phyloP scores from a whole-genome alignment of 2,888 invertebrate species.

The Malacosoma neustria region DNA sequence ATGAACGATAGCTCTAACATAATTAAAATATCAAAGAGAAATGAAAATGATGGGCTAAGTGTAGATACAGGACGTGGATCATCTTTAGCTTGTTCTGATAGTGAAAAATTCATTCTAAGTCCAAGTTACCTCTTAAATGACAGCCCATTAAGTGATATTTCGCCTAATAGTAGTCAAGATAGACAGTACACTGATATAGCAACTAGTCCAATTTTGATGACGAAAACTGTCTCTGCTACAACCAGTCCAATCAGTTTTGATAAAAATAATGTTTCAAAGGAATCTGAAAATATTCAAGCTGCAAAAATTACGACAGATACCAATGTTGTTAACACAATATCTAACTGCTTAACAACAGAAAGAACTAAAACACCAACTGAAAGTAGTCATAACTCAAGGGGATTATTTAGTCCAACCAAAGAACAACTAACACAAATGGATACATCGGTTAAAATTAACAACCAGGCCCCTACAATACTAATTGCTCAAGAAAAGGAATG shows the following conservation, averaged over 20 bases:
- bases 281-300: neutral
- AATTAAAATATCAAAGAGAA: slow-evolving; percentile 7
- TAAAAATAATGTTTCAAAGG: neutral
- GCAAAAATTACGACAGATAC: neutral
- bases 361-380: slow-evolving; percentile 8
- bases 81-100: slow-evolving; percentile 48
- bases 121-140: slow-evolving; percentile 37
- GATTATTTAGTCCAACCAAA: neutral
- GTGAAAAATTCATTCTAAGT: slow-evolving; percentile 44
- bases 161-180: slow-evolving; percentile 17
- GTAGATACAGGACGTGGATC: slow-evolving; percentile 59
- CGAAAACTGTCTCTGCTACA: slow-evolving; percentile 12
- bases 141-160: slow-evolving; percentile 24
- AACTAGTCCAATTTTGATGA: slow-evolving; percentile 22
- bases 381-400: neutral
- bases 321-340: neutral
- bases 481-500: slow-evolving; percentile 26
- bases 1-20: neutral
- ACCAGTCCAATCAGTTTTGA: slow-evolving; percentile 9
- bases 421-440: neutral
- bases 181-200: slow-evolving; percentile 13
- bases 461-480: no score
- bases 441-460: neutral
- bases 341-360: slow-evolving; percentile 2
- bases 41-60: slow-evolving; percentile 32